Base-by-base conservation (phyloP, 2,888 invertebrate species). In the Strigamia transsilvanica region DNA sequence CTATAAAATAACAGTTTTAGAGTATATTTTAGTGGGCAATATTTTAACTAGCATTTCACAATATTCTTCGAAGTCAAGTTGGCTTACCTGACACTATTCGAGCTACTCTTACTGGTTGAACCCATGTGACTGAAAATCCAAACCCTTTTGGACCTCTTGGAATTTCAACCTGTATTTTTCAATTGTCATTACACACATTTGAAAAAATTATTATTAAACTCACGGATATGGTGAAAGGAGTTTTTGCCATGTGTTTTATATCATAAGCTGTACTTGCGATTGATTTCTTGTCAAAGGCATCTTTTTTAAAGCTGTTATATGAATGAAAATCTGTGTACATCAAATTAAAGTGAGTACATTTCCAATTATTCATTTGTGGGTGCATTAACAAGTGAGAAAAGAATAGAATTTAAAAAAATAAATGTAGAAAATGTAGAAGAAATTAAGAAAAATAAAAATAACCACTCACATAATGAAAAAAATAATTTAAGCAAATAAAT, bases 121-220 rank as follows among this genome's bases (percentile, higher is more conserved):
- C 81, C 81, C 81, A 81, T 73, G 81, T 81, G 13, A 81, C 81
- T n/a, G 81, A 81, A 41, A 81, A 81, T 21, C 81, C 81, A 73
- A 81, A 81, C 18, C 81, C 81, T 73, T 81, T 81, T 15, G 66
- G 18, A 73, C 81, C 81, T 66, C 81, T 34, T 42, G 81, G 81
- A 73, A 81, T 81, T 38, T 66, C 77, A 27, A 81, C 51, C 81
- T 81, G 66, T 1, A 18, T 23, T 42, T 42, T 80, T 42, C 2
- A 41, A 27, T 38, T 23, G n/a, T 12, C 5, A 7, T 38, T 38
- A 21, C 23, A 73, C 32, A 38, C 15, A 79, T 23, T 73, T 32
- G 5, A n/a, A n/a, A n/a, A n/a, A n/a, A n/a, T n/a, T n/a, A n/a
- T n/a, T n/a, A n/a, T n/a, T n/a, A 2, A 41, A 23, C 80, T 41